These are phyloP conservation scores for Danio tinwini DNA, from an alignment of 2,797 vertebrate species.

Conservation along the genomic window DNA sequence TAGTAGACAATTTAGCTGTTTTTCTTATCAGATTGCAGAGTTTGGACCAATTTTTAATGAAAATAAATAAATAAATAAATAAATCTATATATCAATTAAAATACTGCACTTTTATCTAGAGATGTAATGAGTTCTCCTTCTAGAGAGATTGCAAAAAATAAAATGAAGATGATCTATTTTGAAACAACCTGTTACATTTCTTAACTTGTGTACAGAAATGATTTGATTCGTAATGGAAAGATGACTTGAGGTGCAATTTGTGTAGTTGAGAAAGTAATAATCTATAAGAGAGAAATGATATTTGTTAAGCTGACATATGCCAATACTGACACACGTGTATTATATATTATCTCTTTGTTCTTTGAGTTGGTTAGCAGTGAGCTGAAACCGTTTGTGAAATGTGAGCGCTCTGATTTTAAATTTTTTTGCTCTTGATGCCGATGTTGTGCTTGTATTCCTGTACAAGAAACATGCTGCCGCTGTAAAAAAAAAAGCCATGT, in stretches of 20 bases:
- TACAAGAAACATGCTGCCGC: slow-evolving; percentile 83
- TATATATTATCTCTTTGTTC: slow-evolving; percentile 61
- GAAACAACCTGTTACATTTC: slow-evolving; percentile 84
- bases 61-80: slow-evolving; percentile 70
- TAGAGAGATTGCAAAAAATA: slow-evolving; percentile 65
- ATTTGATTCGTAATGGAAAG: slow-evolving; percentile 83
- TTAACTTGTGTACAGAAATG: slow-evolving; percentile 88
- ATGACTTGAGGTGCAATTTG: slow-evolving; percentile 76
- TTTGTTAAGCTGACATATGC: slow-evolving; percentile 52
- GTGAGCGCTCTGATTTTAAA: slow-evolving; percentile 62
- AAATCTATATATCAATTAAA: slow-evolving; percentile 77
- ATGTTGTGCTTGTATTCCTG: slow-evolving; percentile 73
- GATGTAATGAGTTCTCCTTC: slow-evolving; percentile 51
- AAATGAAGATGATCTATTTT: slow-evolving; percentile 77
- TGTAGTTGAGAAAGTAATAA: slow-evolving; percentile 84
- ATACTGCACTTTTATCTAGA: slow-evolving; percentile 80
- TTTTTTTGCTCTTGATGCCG: slow-evolving; percentile 73
- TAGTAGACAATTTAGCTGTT: slow-evolving; percentile 66
- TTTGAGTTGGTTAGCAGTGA: slow-evolving; percentile 54
- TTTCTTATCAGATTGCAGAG: slow-evolving; percentile 71
- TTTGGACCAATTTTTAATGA: slow-evolving; percentile 86
- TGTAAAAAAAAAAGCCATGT: slow-evolving; percentile 88
- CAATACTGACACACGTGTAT: slow-evolving; percentile 67
- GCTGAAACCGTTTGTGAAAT: slow-evolving; percentile 51
- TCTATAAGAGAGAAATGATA: slow-evolving; percentile 70